These are phyloP conservation scores for Koerneria pararmatus DNA, from an alignment of 2,888 invertebrate genomes.

Conservation along the genomic window DNA sequence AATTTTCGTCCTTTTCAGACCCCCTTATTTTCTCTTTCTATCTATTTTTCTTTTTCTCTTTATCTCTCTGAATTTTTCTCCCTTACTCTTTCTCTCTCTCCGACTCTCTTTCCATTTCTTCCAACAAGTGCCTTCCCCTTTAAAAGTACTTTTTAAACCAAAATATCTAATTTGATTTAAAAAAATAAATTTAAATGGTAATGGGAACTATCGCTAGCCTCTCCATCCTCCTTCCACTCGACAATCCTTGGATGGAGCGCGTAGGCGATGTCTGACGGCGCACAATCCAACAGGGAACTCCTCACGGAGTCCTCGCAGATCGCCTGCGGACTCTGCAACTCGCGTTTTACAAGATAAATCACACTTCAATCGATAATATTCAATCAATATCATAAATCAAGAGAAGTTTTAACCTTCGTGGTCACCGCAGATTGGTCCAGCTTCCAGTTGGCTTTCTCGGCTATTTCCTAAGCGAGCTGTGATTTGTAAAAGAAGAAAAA, in stretches of 20 bases:
- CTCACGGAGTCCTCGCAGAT: slow-evolving; percentile 70
- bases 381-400: too few species aligned
- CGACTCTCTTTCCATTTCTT: neutral
- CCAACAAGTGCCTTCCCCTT: neutral
- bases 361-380: too few species aligned
- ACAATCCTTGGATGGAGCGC: slow-evolving; percentile 63
- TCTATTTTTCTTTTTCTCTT: neutral
- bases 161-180: too few species aligned
- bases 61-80: neutral
- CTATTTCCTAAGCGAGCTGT: slow-evolving; percentile 24
- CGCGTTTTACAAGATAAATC: neutral
- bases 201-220: slow-evolving; percentile 18
- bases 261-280: slow-evolving; percentile 78
- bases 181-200: too few species aligned
- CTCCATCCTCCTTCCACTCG: slow-evolving; percentile 47
- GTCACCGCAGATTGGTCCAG: slow-evolving; percentile 33
- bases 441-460: slow-evolving; percentile 41
- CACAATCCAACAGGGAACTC: slow-evolving; percentile 77
- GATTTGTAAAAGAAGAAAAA: neutral
- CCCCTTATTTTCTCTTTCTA: neutral
- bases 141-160: too few species aligned
- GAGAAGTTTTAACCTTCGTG: slow-evolving; percentile 27
- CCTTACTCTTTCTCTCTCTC: neutral
- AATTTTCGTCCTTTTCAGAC: neutral
- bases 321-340: slow-evolving; percentile 36